Evolutionary conservation across 2,797 vertebrate genomes (phyloP), one percentile per base, ranked within the genome.

Genomic region (Acomys russatus): DNA sequence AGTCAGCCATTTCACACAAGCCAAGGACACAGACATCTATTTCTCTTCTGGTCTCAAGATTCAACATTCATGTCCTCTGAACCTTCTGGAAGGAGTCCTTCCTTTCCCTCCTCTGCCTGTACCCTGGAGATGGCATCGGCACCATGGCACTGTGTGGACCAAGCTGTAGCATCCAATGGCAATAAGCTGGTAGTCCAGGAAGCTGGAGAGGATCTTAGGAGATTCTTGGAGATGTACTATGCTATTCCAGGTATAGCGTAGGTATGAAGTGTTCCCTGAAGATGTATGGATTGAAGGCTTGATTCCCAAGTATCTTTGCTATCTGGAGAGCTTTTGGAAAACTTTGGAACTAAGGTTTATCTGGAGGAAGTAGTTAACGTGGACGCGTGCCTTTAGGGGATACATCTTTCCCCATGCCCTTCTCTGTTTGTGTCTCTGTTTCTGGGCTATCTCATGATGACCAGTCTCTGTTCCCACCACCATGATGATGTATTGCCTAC

Each of bases 21-120:
- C 54, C 85, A 94, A 95, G 91, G 90, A 80, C 87, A 88, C 23
- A 88, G 84, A 71, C 74, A 84, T 10, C 33, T 64, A 33, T 74
- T 91, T 90, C 35, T 93, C 51, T 84, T 93, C 33, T 71, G 44
- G 44, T 25, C 35, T 89, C 66, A 73, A 90, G 70, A 51, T 8
- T 90, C 3, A 6, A 63, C 25, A 30, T 91, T 84, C 88, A 33
- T 63, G 17, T 44, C 7, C 66, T 84, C 12, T 59, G 54, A 89
- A 15, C 49, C 15, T 92, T 35, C 14, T 22, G 51, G 30, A 70
- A 82, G 30, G 11, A 74, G n/a, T 14, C 11, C 4, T 63, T 92
- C 38, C 38, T 44, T 89, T 63, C 49, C 25, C 20, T 54, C 56
- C 9, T 35, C 30, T 35, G 68, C 28, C 59, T 88, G 51, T 44